Base-by-base conservation (phyloP, 92 coral and sea anemone species). In the Pocillopora grandis region DNA sequence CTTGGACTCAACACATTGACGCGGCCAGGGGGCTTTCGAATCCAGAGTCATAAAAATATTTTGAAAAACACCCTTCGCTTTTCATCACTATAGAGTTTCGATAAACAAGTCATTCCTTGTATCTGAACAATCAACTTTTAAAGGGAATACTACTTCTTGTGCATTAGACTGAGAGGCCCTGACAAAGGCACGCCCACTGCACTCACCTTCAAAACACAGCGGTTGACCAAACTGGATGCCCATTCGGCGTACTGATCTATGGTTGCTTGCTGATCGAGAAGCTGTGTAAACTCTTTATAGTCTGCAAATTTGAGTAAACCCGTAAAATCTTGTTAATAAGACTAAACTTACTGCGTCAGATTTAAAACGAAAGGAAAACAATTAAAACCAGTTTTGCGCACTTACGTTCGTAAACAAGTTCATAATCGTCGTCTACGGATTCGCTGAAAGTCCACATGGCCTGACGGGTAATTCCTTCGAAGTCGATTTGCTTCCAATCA, bases 181-280 rank as follows among this genome's bases (percentile, higher is more conserved):
- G 4, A 42, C 52, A 7, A 3, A 3, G 8, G 52, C 8, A 42
- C 52, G 52, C 5, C 52, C 52, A 42, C 52, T 37, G 14, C 77
- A 56, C 78, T 70, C 75, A 94, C 99, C 95, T 97, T 91, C 10
- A 90, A 76, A 60, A 97, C 90, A 67, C 94, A 97, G 71, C 97
- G 91, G 76, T 97, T 95, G 58, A 97, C 99, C 71, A 97, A 75
- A 8, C 90, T 92, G 9, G 97, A 90, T 14, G 99, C 98, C 99
- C 99, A 97, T 52, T 97, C 99, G 5, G 99, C 99, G 57, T 97
- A 97, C 71, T 97, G 99, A 72, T 97, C 99, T 17, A 97, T 97
- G 2, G 99, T 94, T 5, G 99, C 98, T 80, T 97, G 99, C 65
- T 97, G 99, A 83, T 97, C 99, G 60, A 97, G 95, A 58, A 97